Base-by-base conservation (phyloP, 2,113 vertebrate species). In the Phyllopteryx taeniolatus region DNA sequence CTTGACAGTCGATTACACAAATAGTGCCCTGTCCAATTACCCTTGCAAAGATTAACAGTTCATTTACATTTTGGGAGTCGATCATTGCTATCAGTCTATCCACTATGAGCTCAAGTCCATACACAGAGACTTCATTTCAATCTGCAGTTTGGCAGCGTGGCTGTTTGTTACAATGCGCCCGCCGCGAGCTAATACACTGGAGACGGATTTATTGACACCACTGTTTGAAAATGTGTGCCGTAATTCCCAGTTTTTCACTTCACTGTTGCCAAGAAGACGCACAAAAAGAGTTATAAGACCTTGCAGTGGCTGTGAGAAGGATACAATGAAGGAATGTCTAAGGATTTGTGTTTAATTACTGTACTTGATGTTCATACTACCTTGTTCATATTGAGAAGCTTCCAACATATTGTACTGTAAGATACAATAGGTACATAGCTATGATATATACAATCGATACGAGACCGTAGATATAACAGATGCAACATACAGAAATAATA, bases 21-120 rank as follows among this genome's bases (percentile, higher is more conserved):
- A 31, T 59, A 31, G 56, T n/a, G 56, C 56, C 56, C 56, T 31
- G 22, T 59, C 56, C 56, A 59, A 59, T 59, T 59, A 59, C 22
- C 56, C 56, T 31, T 13, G 56, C 56, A 59, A 59, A 59, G 56
- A 59, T 31, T 31, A 59, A 59, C 56, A 31, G 22, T 59, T 59
- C 56, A 59, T 59, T 59, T 59, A 59, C 22, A 59, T 59, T 31
- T 59, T 2, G 56, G 12, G 27, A 59, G 56, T 59, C 56, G 56
- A 59, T 59, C 27, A 59, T 31, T 27, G 56, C 56, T 22, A 59
- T 59, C 56, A 59, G 31, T 59, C 56, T 59, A 31, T 59, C 22
- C 56, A 2, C 56, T 6, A 1, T 59, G 27, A 59, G 22, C 22
- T 59, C 56, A 4, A 13, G 56, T 31, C 22, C 27, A 59, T 31